These are phyloP conservation scores for Metacarcinus magister DNA, from an alignment of 2,888 invertebrate genomes.

Conservation along the genomic window DNA sequence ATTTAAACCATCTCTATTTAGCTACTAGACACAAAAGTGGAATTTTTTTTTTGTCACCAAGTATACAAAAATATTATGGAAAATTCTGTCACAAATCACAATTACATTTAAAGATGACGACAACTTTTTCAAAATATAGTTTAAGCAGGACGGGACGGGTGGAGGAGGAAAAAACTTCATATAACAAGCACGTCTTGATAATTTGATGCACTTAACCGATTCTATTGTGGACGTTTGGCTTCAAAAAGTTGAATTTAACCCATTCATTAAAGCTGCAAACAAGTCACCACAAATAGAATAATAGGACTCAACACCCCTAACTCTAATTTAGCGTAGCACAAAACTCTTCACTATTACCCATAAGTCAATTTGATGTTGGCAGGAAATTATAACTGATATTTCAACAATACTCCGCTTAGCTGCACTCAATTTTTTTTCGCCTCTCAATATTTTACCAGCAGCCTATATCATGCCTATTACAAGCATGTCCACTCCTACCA, in stretches of 20 bases:
- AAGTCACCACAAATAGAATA: background rate
- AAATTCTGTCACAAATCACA: slow-evolving; percentile 32
- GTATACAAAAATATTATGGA: background rate
- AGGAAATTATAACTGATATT: background rate
- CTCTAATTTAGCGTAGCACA: background rate
- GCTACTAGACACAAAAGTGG: background rate
- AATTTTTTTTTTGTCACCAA: background rate
- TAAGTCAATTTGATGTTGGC: background rate
- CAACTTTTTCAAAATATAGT: background rate
- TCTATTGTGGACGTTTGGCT: background rate
- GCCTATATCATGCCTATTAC: background rate
- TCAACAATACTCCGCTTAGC: background rate
- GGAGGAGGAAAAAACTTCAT: background rate
- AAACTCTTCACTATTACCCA: background rate
- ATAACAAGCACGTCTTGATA: background rate
- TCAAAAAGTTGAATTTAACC: background rate
- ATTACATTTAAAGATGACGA: background rate
- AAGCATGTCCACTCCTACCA: background rate
- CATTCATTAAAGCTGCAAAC: background rate
- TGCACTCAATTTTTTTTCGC: background rate
- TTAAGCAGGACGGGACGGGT: background rate
- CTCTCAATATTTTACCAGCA: background rate
- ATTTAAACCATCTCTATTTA: background rate
- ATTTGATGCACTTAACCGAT: background rate
- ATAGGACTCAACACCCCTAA: background rate